Base-by-base conservation (phyloP, 2,113 vertebrate genomes). In the Emberiza fucata region DNA sequence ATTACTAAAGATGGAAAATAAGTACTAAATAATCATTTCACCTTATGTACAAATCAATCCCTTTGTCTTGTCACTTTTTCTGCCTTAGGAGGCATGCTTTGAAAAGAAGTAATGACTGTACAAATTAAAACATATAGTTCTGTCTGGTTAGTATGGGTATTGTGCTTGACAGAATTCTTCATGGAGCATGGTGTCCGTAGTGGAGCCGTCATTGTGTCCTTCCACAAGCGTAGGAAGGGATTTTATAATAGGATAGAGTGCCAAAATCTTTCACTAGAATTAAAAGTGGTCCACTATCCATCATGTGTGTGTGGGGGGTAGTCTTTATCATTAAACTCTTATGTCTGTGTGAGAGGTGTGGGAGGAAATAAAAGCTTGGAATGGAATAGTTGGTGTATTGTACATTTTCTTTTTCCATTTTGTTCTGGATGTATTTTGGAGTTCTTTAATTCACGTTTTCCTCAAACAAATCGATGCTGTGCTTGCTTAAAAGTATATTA, bases 241-340 rank as follows among this genome's bases (percentile, higher is more conserved):
- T 69, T 81, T 96, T 71, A 40, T 80, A 44, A 60, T 83, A 60
- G 88, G 40, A 56, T 44, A 24, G 57, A 63, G 75, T 44, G 71
- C 87, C 81, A 95, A 35, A 63, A 60, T 80, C 76, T 88, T 77
- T 85, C 45, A 76, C 75, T 65, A 14, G 40, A 81, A 31, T 73
- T 57, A 64, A 57, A 87, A 77, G 63, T 25, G 75, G 71, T 81
- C 88, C 37, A 11, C 6, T 8, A 31, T 57, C 76, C 83, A 48
- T 93, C 82, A 88, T 81, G 33, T 31, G 8, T 51, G 5, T 44
- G 33, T 7, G 1, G 1, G 1, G 45, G n/a, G n/a, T n/a, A n/a
- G 83, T 88, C 78, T 94, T 94, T 94, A 85, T 45, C 76, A 44
- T 91, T 76, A 77, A 92, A 66, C 50, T 92, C 64, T 53, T 54